Evolutionary conservation across 1,140 invertebrate species (phyloP).

Genomic region (Brachionus plicatilis): DNA sequence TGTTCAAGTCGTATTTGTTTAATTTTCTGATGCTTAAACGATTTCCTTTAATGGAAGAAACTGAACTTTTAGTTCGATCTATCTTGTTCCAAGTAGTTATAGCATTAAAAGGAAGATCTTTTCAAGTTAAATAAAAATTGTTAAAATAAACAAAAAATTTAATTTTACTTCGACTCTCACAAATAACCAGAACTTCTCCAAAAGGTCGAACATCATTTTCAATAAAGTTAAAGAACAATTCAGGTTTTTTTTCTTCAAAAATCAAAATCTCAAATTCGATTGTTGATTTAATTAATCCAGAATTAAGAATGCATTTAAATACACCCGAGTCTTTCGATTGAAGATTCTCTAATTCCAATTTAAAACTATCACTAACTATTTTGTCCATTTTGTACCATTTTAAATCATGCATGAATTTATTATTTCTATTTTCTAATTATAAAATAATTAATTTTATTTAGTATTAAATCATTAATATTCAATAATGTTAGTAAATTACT

Average conservation of each 20-base stretch:
- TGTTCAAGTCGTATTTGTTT: conserved; percentile 22
- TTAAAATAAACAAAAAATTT: not conserved
- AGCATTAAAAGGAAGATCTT: not conserved
- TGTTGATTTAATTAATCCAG: not conserved
- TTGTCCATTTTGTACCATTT: not conserved
- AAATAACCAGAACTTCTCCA: conserved; percentile 8
- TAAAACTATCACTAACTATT: not conserved
- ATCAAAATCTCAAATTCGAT: not conserved
- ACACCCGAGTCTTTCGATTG: not conserved
- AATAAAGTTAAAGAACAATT: not conserved
- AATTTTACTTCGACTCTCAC: conserved; percentile 15
- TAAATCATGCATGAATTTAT: not conserved
- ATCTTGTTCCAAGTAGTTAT: not conserved
- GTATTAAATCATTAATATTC: not conserved
- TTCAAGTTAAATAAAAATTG: not conserved
- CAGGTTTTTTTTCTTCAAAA: not conserved
- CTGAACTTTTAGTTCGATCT: not conserved
- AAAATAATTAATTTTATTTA: not conserved
- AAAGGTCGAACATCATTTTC: conserved; percentile 3
- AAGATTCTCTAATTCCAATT: not conserved
- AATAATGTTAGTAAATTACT: not conserved
- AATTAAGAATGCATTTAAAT: not conserved
- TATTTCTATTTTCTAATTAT: not conserved
- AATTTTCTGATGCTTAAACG: conserved; percentile 11
- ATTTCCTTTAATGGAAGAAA: not conserved